Evolutionary conservation across 92 coral and sea anemone genomes (phyloP), one percentile per base, ranked within the genome.

Genomic region (Palythoa heliodiscus): DNA sequence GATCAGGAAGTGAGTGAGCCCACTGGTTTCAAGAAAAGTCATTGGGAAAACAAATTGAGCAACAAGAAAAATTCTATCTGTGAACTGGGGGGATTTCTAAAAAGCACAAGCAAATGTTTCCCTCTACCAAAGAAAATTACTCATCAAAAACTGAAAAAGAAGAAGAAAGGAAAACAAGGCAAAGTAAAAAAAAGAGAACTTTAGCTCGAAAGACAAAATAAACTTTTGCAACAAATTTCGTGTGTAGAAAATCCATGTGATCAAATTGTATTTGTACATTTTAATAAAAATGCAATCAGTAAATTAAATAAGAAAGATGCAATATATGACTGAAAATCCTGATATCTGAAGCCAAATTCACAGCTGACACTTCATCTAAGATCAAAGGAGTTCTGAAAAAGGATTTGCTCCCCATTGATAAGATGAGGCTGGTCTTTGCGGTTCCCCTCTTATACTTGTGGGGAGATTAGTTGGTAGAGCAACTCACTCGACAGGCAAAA

Each of bases 51-150:
- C 54, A 52, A 35, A 71, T 68, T 73, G 66, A 68, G 75, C n/a
- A 29, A 15, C 17, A 52, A 87, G 75, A 23, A 79, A 87, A 78
- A 78, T 54, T 68, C 74, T 60, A 74, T 58, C n/a, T 47, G 23
- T 64, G 57, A 35, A 52, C 38, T 79, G 37, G 84, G 61, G 73
- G 71, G 25, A 14, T 52, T 79, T 61, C 71, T 24, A 16, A 58
- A 63, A 55, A 83, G 38, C 86, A 83, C 77, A 70, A 40, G 60
- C 78, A 75, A 60, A 83, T 83, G 78, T 83, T 47, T 50, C 86
- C 77, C 7, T 54, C 77, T 83, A 68, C 86, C 37, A 83, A 83
- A 47, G 39, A 70, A 60, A 20, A 55, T 16, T 83, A 54, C 7
- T 70, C 86, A 70, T 43, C 66, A 22, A 83, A 69, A 39, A 83